Percentiles rank a stretch among this genome's conserved stretches.
phyloP scores from a whole-genome alignment of 2,888 invertebrate species.

The Plagodis pulveraria region DNA sequence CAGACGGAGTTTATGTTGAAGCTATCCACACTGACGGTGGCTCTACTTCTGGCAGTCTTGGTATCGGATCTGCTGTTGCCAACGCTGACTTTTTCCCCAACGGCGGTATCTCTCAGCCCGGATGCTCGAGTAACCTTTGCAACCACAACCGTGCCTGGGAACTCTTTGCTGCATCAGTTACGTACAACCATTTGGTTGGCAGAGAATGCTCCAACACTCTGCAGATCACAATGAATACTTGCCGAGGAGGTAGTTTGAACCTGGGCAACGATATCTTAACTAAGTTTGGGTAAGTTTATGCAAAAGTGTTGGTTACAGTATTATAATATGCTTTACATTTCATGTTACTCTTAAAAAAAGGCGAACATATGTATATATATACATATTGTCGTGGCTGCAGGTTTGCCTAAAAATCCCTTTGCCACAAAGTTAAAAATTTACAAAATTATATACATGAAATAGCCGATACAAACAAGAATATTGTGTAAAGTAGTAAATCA shows the following conservation, averaged over 20 bases:
- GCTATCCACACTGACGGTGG: slow-evolving; percentile 76
- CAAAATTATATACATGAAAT: no score
- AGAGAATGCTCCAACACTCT: slow-evolving; percentile 47
- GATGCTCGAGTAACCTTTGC: slow-evolving; percentile 59
- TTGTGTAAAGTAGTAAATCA: no score
- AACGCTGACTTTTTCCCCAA: slow-evolving; percentile 86
- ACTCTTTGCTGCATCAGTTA: slow-evolving; percentile 61
- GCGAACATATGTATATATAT: no score
- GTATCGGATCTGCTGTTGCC: slow-evolving; percentile 75
- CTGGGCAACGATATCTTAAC: slow-evolving; percentile 59
- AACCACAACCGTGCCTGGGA: slow-evolving; percentile 68
- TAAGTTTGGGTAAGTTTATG: slow-evolving; percentile 52
- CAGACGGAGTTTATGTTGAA: slow-evolving; percentile 70
- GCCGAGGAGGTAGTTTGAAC: slow-evolving; percentile 49
- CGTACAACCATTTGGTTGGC: slow-evolving; percentile 60
- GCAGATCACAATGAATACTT: slow-evolving; percentile 57
- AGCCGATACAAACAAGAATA: no score
- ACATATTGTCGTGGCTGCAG: no score
- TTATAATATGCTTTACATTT: no score
- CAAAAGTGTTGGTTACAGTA: no score
- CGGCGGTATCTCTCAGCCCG: slow-evolving; percentile 74
- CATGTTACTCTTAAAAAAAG: no score
- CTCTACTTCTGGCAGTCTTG: slow-evolving; percentile 68
- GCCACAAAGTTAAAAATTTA: no score
- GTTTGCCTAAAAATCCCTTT: no score